Base-by-base conservation (phyloP, 2,113 vertebrate genomes). In the Hydrolagus affinis region DNA sequence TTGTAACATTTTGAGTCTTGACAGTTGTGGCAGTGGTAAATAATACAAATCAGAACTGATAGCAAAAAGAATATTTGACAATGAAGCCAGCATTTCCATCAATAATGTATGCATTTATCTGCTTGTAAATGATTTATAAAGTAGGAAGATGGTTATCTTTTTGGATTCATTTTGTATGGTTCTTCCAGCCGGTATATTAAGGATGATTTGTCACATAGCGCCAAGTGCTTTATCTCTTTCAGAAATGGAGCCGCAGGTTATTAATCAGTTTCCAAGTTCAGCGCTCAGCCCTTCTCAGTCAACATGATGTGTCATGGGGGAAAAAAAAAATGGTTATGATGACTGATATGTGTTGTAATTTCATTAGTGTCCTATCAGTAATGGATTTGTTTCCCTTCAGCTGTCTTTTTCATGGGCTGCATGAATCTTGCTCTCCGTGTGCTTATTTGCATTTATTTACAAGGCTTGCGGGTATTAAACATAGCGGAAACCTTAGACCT, bases 341-440 rank as follows among this genome's bases (percentile, higher is more conserved):
- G 90, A 92, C 78, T 89, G 91, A 92, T 90, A 88, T 86, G 86
- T 89, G 88, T 89, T 91, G 87, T 90, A 88, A 92, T 92, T 92
- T 93, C 88, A 91, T 93, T 91, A 92, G 60, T 86, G 85, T 88
- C 89, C 89, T 30, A 64, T 90, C 89, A 91, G 87, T 90, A 90
- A 91, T 88, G 25, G 57, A 88, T 89, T 87, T 70, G 85, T 90
- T 92, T 89, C 87, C 88, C 89, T 87, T 91, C 72, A 89, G 89
- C 86, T 87, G 80, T 87, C 75, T 88, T 86, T 88, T 86, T 89
- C 28, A 9, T 44, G 56, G 32, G 44, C 56, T 57, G 32, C 32
- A 74, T 74, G 72, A 28, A 56, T 19, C 72, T 21, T 75, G 73
- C 56, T 75, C 32, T 30, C 73, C 73, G 21, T 21, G 32, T 32